Percentiles rank a stretch among this genome's conserved stretches.
Conservation (phyloP, 2,113 vertebrate genomes). For the Bagarius yarrelli region DNA sequence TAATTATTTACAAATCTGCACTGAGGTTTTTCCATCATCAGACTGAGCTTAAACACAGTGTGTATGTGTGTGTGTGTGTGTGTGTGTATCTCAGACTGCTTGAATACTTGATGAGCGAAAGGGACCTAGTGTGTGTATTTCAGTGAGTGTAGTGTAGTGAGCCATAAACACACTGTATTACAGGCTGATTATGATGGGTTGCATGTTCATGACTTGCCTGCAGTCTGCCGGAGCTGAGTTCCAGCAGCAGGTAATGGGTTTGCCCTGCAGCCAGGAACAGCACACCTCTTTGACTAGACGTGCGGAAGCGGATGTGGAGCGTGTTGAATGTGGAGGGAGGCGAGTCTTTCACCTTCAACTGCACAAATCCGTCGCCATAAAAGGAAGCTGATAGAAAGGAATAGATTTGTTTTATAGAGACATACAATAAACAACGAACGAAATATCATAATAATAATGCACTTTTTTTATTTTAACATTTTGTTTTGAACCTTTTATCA, state of each 20-base stretch:
- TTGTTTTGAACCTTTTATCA: no score
- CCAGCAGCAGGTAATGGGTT: conserved; percentile 75
- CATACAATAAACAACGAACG: background rate
- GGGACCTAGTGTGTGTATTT: conserved; percentile 1
- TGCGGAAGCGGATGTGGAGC: conserved; percentile 80
- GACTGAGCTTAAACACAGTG: background rate
- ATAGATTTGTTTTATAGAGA: background rate
- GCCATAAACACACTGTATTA: conserved; percentile 46
- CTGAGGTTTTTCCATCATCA: background rate
- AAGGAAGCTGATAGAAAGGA: conserved; percentile 69
- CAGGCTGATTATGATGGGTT: background rate
- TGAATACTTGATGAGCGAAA: conserved; percentile 24
- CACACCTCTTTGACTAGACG: conserved; percentile 78
- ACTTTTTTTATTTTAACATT: no score
- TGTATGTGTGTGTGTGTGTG: no score
- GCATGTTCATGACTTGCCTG: conserved; percentile 63
- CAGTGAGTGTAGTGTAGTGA: conserved; percentile 45
- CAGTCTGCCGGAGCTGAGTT: conserved; percentile 77
- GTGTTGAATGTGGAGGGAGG: conserved; percentile 64
- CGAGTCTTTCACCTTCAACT: conserved; percentile 72
- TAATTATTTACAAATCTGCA: background rate
- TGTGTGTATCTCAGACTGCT: background rate
- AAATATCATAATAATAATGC: background rate
- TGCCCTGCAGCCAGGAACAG: conserved; percentile 84
- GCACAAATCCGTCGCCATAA: conserved; percentile 80